Evolutionary conservation across 2,888 invertebrate genomes (phyloP), one percentile per base, ranked within the genome.

Genomic region (Orgyia antiqua): DNA sequence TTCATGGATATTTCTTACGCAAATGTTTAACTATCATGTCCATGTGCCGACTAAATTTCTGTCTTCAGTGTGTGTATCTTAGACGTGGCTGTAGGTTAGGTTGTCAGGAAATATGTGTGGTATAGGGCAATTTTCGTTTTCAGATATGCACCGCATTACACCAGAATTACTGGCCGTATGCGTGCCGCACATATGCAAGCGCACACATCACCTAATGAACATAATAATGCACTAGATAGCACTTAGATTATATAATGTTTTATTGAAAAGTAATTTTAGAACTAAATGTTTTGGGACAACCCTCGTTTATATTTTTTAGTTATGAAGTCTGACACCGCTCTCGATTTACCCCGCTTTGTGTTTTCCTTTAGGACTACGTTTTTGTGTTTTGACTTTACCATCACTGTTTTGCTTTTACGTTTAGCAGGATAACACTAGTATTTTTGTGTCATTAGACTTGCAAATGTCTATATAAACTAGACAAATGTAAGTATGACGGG

Each of bases 81-180:
- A 53, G 64, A 67, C 64, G 72, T 75, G 71, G 69, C 70, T 65
- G 55, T 74, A 74, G 70, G 72, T 61, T 79, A 83, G 79, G 73
- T 66, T 59, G 60, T 71, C 74, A 75, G 73, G 76, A 73, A 78
- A 79, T 83, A 82, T 86, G 86, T 86, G 86, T 86, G 86, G 84
- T 86, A 84, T 83, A 86, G 84, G 86, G 83, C 76, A 80, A 75
- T 86, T 86, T 86, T 86, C 82, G 79, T 86, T 86, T 86, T 86
- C 86, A 86, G 86, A 86, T 86, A 78, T 86, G 86, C 86, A 80
- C 84, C 74, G 79, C 80, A 77, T 84, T 86, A 84, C 86, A 84
- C 86, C 86, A 86, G 86, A 86, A 80, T 78, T 84, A 86, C 86
- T 86, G 86, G 86, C 86, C 86, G 72, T 86, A 80, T 80, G 82